Base-by-base conservation (phyloP, 2,888 invertebrate genomes). In the Aphodius sticticus region DNA sequence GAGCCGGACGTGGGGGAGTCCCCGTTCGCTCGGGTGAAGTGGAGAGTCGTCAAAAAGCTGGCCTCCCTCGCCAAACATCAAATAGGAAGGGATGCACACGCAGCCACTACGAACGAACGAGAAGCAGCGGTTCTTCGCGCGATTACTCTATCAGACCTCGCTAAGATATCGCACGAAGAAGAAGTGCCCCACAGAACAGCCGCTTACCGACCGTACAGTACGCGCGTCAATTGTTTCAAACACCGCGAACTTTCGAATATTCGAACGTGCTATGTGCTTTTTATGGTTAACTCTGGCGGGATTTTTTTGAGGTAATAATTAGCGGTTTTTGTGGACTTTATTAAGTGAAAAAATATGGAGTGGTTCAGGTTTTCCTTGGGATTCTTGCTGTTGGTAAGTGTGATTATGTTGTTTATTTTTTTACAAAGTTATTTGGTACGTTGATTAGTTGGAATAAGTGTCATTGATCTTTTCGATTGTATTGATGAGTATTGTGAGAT, bases 101-200 rank as follows among this genome's bases (percentile, higher is more conserved):
- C 77, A 71, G 37, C 69, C 72, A 76, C 26, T 26, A 26, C 53
- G 53, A 53, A 53, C 53, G 53, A 53, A 53, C 53, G 53, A 53
- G 53, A 53, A 53, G 53, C 78, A 77, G 72, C 79, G 69, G 69
- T 79, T 79, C 79, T 79, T 79, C 77, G 77, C 77, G 69, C 74
- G 69, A 77, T 79, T 79, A 76, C 72, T 76, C 75, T 77, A 77
- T 79, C 79, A 79, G 79, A 79, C 36, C 71, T 38, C 74, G 74
- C 69, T 79, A 79, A 74, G 77, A 77, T 79, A 79, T 77, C 72
- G 79, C 70, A 69, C 79, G 79, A 79, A 79, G 77, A 79, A 79
- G 77, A 74, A 72, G 16, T 26, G 72, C 35, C 72, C 35, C 53
- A 5, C 53, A 26, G 35, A 72, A 36, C 74, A 35, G 74, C 74